Evolutionary conservation across 1,140 invertebrate genomes (phyloP).

Genomic region (Tetramorium simillimum): DNA sequence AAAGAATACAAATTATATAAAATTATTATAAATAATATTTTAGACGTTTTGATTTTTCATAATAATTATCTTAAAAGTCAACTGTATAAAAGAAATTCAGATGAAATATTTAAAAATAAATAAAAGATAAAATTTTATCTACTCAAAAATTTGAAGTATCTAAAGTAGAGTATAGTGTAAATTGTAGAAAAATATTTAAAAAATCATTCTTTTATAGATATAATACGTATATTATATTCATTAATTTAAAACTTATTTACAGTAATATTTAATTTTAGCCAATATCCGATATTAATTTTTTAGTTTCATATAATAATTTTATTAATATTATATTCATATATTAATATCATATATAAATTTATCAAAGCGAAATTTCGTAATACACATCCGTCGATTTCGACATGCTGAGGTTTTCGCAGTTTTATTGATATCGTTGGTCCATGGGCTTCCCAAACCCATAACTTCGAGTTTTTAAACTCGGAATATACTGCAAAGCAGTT

Average conservation of each 20-base stretch:
- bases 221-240: not conserved
- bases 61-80: not conserved
- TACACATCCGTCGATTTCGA: not conserved
- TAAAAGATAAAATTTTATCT: not conserved
- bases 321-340: not conserved
- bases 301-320: not conserved
- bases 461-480: conserved; percentile 39
- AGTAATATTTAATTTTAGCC: not conserved
- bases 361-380: not conserved
- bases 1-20: no score
- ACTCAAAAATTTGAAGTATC: not conserved
- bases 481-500: conserved; percentile 40
- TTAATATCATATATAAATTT: not conserved
- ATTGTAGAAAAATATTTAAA: conserved; percentile 5
- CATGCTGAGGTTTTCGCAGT: not conserved
- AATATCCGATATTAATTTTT: not conserved
- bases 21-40: no score
- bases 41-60: not conserved
- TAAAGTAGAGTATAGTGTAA: not conserved
- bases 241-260: not conserved
- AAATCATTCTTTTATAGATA: not conserved
- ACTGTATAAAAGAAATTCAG: not conserved
- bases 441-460: not conserved
- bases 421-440: not conserved
- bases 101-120: not conserved